Base-by-base conservation (phyloP, 2,113 vertebrate genomes). In the Fregetta grallaria region DNA sequence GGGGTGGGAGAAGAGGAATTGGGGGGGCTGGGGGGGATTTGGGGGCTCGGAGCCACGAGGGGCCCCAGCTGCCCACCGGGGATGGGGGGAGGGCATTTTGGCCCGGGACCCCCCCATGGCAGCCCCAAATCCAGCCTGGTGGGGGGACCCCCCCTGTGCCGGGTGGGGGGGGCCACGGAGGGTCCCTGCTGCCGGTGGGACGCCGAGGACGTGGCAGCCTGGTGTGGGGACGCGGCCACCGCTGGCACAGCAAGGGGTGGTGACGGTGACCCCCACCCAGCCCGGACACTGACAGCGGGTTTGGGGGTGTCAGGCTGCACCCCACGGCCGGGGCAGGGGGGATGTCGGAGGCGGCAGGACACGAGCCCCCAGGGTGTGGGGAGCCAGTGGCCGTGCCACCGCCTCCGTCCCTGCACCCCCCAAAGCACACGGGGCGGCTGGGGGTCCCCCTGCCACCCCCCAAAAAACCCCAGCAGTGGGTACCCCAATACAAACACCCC, bases 231-330 rank as follows among this genome's bases (percentile, higher is more conserved):
- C 50, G 50, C 7, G 7, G 50, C 25, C 26, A 52, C 50, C 50
- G 26, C 50, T 14, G 26, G 50, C 50, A 27, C 22, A 34, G 55
- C 53, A 23, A 17, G 44, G 34, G 56, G 19, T 30, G 52, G 42
- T 25, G 25, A 4, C 4, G 9, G 25, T 16, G 58, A 50, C 25
- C 45, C 47, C 75, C 38, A 42, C 52, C 38, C 22, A 26, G 22
- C 29, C 27, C 11, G 1, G 38, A 42, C 1, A 2, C 22, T 2
- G 4, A 26, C n/a, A 40, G 36, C 6, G 15, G 29, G 36, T 52
- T 34, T 52, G 36, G 45, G 58, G n/a, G 45, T 78, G 45, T 20
- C 27, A 2, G 36, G 12, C 29, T 40, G 75, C 75, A 63, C 58
- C 58, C 36, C 36, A 40, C 1, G 7, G n/a, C 55, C 2, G 21